Evolutionary conservation across 2,113 vertebrate species (phyloP), one percentile per base, ranked within the genome.

Genomic region (Oncorhynchus keta): DNA sequence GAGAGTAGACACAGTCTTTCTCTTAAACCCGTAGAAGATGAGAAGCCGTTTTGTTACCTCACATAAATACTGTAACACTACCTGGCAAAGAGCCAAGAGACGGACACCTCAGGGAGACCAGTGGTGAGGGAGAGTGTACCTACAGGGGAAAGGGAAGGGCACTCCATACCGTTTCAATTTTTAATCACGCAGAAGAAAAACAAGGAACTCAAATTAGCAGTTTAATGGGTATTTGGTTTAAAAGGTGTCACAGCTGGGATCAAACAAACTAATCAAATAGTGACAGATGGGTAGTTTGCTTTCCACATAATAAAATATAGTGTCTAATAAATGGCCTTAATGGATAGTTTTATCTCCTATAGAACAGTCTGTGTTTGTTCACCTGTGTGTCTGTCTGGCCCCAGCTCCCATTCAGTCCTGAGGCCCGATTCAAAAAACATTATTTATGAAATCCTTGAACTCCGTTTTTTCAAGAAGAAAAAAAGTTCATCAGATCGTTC

Each of bases 301-400:
- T 64, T 62, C 9, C 9, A 45, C 39, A 45, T 11, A 45, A 45
- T 32, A 11, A 11, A 9, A 35, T 13, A 16, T 11, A 7, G 51
- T 18, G 14, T 18, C 13, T 8, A 28, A 5, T 72, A 51, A 28
- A 30, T 48, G 81, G 76, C 70, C 69, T 74, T 57, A 18, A 20
- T 12, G 8, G n/a, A 22, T 30, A 9, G 16, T 32, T 69, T 8
- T 3, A 4, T 39, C 30, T 4, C 18, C 16, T 45, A 32, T 45
- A 4, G 51, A 55, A 55, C 1, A 26, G 30, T 18, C 18, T 13
- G 57, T 1, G 22, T 77, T 70, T 73, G 74, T 77, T 89, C 85
- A 91, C 82, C 84, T 89, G 77, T 82, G 67, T 67, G 68, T 76
- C 67, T 67, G 59, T 2, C 28, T 18, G 24, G 51, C 16, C 51